These are phyloP conservation scores for Anarsia innoxiella DNA, from an alignment of 2,888 invertebrate species.

Conservation along the genomic window DNA sequence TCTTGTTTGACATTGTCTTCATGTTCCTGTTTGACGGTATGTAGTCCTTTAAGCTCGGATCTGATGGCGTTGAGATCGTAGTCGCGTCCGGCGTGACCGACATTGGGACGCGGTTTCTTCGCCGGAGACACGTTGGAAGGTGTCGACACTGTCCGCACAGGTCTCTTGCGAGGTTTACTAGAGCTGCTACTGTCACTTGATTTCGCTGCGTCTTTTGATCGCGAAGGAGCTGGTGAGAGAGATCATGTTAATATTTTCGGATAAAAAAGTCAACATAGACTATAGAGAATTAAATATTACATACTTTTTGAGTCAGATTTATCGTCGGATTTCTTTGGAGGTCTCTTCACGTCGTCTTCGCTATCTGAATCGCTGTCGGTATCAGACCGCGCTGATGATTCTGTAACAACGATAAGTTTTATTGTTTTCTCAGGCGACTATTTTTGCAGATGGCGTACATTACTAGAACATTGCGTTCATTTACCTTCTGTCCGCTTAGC, in stretches of 20 bases:
- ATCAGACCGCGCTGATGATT: slow-evolving; percentile 60
- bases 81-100: slow-evolving; percentile 73
- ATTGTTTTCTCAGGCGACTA: no score
- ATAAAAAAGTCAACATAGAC: background rate
- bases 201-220: slow-evolving; percentile 52
- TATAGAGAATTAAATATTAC: slow-evolving; percentile 11
- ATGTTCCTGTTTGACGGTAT: slow-evolving; percentile 65
- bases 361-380: slow-evolving; percentile 72
- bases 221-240: slow-evolving; percentile 36
- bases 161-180: slow-evolving; percentile 58
- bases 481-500: slow-evolving; percentile 60
- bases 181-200: slow-evolving; percentile 61
- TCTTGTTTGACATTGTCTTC: slow-evolving; percentile 52
- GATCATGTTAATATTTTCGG: background rate
- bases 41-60: slow-evolving; percentile 87
- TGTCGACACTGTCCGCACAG: slow-evolving; percentile 47
- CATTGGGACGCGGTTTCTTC: slow-evolving; percentile 47
- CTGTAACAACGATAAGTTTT: no score
- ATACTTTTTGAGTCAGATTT: slow-evolving; percentile 51
- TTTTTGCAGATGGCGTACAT: no score
- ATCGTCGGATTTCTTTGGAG: slow-evolving; percentile 56
- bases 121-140: slow-evolving; percentile 48
- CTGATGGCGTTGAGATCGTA: slow-evolving; percentile 90
- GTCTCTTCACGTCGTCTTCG: slow-evolving; percentile 60
- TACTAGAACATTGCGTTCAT: no score